Percentiles rank a stretch among this genome's conserved stretches.
These are phyloP conservation scores for Tachuris rubrigastra DNA, from an alignment of 2,113 vertebrate species.

Conservation along the genomic window DNA sequence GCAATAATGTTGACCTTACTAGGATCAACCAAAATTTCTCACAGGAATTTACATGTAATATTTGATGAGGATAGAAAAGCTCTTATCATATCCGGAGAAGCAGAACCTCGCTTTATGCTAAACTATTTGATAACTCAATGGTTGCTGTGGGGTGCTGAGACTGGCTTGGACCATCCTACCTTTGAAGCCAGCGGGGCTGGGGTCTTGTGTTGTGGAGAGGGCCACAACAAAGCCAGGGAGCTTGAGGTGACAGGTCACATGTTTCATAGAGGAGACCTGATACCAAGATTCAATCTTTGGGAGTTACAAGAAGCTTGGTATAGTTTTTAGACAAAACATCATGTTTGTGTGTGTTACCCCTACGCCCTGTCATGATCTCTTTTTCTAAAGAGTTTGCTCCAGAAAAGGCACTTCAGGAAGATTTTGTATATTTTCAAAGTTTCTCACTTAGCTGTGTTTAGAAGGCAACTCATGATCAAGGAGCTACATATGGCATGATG, in stretches of 20 bases:
- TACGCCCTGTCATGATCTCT: rapidly evolving
- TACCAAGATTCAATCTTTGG: background rate
- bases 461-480: background rate
- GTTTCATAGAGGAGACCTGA: background rate
- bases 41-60: background rate
- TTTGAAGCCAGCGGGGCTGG: background rate
- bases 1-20: background rate
- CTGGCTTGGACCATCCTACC: rapidly evolving
- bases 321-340: background rate
- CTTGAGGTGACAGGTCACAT: rapidly evolving
- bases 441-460: background rate
- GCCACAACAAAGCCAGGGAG: background rate
- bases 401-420: background rate
- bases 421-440: background rate
- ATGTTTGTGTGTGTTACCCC: background rate
- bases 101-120: background rate
- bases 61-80: background rate
- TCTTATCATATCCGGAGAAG: background rate
- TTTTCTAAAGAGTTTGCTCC: background rate
- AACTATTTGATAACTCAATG: background rate
- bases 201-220: rapidly evolving
- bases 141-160: background rate
- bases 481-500: background rate
- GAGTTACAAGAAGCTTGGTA: background rate
- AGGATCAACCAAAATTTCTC: background rate